Conservation (phyloP, 2,888 invertebrate genomes). For the Lasioglossum villosulum region DNA sequence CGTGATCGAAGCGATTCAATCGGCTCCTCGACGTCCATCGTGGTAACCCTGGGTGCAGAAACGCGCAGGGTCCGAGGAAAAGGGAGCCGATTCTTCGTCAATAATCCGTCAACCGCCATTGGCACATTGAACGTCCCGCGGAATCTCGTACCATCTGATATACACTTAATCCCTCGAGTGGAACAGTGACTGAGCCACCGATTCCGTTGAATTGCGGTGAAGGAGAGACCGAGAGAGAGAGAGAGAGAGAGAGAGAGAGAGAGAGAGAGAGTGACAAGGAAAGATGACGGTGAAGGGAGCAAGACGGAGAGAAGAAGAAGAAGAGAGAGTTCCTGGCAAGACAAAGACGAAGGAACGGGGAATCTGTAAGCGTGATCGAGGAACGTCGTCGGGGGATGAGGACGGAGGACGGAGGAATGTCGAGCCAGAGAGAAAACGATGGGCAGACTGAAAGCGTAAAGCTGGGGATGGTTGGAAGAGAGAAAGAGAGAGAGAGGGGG, state of each 20-base stretch:
- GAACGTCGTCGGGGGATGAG: conserved; percentile 28
- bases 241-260: not conserved
- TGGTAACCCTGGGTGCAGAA: not conserved
- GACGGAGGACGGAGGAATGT: conserved; percentile 13
- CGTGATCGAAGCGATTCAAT: not conserved
- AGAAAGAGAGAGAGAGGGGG: conserved; percentile 17
- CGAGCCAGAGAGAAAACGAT: conserved; percentile 24
- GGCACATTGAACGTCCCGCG: conserved; percentile 76
- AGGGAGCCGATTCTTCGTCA: conserved; percentile 9
- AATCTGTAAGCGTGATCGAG: conserved; percentile 48
- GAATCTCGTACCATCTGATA: conserved; percentile 75
- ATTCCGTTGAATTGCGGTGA: conserved; percentile 57
- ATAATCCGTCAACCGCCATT: conserved; percentile 61
- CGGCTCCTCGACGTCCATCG: not conserved
- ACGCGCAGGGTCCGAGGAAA: not conserved
- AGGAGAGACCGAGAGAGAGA: too few species aligned
- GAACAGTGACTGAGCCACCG: conserved; percentile 55
- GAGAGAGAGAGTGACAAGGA: too few species aligned
- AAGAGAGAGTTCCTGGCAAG: not conserved
- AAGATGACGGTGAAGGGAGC: not conserved
- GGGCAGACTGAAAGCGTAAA: conserved; percentile 39
- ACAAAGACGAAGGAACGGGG: not conserved
- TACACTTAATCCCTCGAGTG: conserved; percentile 69
- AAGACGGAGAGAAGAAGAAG: not conserved
- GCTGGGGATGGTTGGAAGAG: conserved; percentile 25